phyloP scores from a whole-genome alignment of 2,797 vertebrate species.

The Myotis pilosus region DNA sequence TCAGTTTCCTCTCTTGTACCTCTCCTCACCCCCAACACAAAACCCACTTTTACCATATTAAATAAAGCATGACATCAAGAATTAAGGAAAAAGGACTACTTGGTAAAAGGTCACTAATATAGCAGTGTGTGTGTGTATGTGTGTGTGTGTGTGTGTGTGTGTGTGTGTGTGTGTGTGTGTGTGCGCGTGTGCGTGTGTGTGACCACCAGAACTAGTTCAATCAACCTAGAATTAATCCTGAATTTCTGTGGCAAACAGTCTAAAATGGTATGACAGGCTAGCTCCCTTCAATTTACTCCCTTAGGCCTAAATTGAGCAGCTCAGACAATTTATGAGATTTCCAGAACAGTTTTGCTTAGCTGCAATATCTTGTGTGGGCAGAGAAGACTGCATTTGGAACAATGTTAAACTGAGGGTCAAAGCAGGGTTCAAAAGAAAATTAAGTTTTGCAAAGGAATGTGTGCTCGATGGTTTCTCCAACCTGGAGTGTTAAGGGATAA shows the following conservation, averaged over 20 bases:
- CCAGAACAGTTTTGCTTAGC: slow-evolving; percentile 60
- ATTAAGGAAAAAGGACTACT: slow-evolving; percentile 9
- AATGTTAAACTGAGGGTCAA: slow-evolving; percentile 68
- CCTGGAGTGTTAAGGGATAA: slow-evolving; percentile 24
- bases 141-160: background rate
- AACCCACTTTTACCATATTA: background rate
- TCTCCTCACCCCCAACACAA: background rate
- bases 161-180: background rate
- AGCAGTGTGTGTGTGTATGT: background rate
- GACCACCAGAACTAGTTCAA: slow-evolving; percentile 17
- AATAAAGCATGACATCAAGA: slow-evolving; percentile 13
- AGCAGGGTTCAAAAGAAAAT: slow-evolving; percentile 64
- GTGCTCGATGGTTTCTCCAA: slow-evolving; percentile 14
- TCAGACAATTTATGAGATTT: slow-evolving; percentile 63
- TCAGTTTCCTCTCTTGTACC: background rate
- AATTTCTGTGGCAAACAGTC: slow-evolving; percentile 42
- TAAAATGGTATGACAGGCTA: slow-evolving; percentile 44
- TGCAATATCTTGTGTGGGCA: slow-evolving; percentile 64
- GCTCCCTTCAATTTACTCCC: slow-evolving; percentile 58
- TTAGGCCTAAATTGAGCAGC: slow-evolving; percentile 46
- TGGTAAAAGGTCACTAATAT: slow-evolving; percentile 13
- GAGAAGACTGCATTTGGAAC: slow-evolving; percentile 67
- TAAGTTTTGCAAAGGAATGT: slow-evolving; percentile 49
- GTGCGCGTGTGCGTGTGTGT: background rate
- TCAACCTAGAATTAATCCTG: slow-evolving; percentile 44